phyloP scores from a whole-genome alignment of 2,797 vertebrate genomes.

The Neosilurus hyrtlii region DNA sequence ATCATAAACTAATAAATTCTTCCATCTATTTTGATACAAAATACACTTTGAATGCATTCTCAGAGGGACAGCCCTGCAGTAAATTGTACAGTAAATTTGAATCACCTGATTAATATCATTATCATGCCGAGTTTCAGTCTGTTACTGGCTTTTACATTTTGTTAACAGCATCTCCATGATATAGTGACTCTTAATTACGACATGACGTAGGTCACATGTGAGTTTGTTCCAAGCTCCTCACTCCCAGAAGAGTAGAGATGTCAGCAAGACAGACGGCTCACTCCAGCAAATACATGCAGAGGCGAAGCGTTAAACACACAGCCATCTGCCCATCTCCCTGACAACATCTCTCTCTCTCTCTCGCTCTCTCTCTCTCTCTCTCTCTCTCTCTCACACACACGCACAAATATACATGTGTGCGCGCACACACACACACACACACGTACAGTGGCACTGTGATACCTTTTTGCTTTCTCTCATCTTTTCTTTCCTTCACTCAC shows the following conservation, averaged over 20 bases:
- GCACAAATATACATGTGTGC: slow-evolving; percentile 1
- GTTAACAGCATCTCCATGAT: slow-evolving; percentile 16
- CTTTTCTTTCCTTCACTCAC: slow-evolving; percentile 52
- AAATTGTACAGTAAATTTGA: background rate
- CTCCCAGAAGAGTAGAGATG: slow-evolving; percentile 49
- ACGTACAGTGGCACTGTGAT: slow-evolving; percentile 11
- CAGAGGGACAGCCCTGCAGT: background rate
- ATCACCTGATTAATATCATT: background rate
- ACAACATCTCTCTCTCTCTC: slow-evolving; percentile 49
- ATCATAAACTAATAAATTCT: background rate
- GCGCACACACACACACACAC: background rate
- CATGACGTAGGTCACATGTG: slow-evolving; percentile 31
- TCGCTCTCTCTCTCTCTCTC: slow-evolving; percentile 22
- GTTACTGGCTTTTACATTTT: slow-evolving; percentile 8
- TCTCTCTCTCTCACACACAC: slow-evolving; percentile 36
- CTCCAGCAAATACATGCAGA: slow-evolving; percentile 51
- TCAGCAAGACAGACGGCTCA: slow-evolving; percentile 51
- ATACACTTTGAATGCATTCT: background rate
- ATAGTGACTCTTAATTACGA: slow-evolving; percentile 14
- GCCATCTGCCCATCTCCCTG: slow-evolving; percentile 56
- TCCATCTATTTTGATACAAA: background rate
- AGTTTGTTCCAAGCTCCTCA: slow-evolving; percentile 34
- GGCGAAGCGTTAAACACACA: slow-evolving; percentile 44
- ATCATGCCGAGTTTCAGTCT: background rate
- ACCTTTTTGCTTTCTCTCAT: slow-evolving; percentile 15